Evolutionary conservation across 2,113 vertebrate species (phyloP).

Genomic region (rat (Rattus norvegicus)): DNA sequence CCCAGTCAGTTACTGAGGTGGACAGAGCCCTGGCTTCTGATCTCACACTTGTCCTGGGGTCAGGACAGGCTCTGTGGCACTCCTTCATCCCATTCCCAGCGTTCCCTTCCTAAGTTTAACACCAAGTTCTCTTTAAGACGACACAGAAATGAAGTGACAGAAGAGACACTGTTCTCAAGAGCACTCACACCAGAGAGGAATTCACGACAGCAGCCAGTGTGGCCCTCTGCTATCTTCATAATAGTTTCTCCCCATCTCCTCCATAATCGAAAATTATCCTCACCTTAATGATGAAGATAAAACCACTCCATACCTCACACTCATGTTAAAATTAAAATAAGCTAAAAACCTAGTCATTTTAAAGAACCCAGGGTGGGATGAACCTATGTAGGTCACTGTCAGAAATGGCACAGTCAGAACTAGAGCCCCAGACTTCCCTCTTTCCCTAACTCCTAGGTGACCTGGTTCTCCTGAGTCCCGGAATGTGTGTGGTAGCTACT

Average conservation of each 20-base stretch:
- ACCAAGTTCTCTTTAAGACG: not conserved
- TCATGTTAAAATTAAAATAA: slow-evolving; percentile 8
- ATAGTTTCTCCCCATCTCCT: not conserved
- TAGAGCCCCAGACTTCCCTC: not conserved
- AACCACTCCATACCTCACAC: not conserved
- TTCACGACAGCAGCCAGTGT: not conserved
- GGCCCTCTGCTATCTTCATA: not conserved
- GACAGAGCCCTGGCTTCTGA: not conserved
- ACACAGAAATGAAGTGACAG: not conserved
- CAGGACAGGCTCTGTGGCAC: not conserved
- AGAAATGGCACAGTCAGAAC: not conserved
- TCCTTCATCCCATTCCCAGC: not conserved
- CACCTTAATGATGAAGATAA: not conserved
- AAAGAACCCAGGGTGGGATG: not conserved
- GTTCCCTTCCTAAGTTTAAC: not conserved
- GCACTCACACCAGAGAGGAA: not conserved
- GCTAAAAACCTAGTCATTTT: not conserved
- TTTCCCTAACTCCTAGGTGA: not conserved
- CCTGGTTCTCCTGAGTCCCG: not conserved
- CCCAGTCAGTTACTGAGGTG: not conserved
- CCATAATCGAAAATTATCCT: not conserved
- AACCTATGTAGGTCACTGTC: not conserved
- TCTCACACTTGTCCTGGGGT: not conserved
- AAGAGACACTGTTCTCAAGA: not conserved
- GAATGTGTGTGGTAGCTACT: not conserved